Percentiles rank a stretch among this genome's conserved stretches.
Conservation (phyloP, 2,888 invertebrate genomes). For the Drosophila mettleri region DNA sequence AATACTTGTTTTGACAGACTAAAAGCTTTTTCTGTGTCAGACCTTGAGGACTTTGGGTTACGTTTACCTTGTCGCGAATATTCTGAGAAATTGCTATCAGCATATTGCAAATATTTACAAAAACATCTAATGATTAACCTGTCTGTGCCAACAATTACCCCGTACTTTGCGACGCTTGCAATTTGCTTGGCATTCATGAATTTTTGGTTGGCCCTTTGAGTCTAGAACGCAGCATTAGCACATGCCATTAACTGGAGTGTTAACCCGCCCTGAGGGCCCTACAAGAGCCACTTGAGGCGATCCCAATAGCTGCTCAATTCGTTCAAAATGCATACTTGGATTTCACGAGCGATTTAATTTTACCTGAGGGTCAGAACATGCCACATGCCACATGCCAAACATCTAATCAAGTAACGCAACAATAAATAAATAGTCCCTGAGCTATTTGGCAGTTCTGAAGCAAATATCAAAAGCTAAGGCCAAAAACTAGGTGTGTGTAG, state of each 20-base stretch:
- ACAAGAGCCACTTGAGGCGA: slow-evolving; percentile 54
- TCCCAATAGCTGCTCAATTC: slow-evolving; percentile 35
- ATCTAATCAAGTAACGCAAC: slow-evolving; percentile 76
- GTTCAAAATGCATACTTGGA: slow-evolving; percentile 47
- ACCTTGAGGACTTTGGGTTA: neutral
- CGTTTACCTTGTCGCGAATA: neutral
- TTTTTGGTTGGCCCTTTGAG: slow-evolving; percentile 3
- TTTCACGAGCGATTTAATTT: slow-evolving; percentile 71
- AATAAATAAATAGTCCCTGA: slow-evolving; percentile 68
- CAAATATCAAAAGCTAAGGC: slow-evolving; percentile 46
- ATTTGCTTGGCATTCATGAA: slow-evolving; percentile 11
- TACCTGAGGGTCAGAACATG: slow-evolving; percentile 60
- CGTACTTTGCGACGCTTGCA: slow-evolving; percentile 10
- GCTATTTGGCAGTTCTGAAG: slow-evolving; percentile 60
- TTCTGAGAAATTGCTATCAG: neutral
- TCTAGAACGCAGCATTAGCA: slow-evolving; percentile 15
- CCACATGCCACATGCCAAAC: slow-evolving; percentile 59
- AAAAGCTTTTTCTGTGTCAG: neutral
- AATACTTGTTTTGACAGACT: neutral
- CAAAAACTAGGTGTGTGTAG: neutral
- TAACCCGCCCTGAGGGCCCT: slow-evolving; percentile 27
- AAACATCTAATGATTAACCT: slow-evolving; percentile 2
- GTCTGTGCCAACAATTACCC: slow-evolving; percentile 10
- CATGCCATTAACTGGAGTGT: slow-evolving; percentile 44
- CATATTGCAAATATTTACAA: slow-evolving; percentile 16